These are phyloP conservation scores for Alcedo quadribrachys DNA, from an alignment of 2,797 vertebrate species.

Conservation along the genomic window DNA sequence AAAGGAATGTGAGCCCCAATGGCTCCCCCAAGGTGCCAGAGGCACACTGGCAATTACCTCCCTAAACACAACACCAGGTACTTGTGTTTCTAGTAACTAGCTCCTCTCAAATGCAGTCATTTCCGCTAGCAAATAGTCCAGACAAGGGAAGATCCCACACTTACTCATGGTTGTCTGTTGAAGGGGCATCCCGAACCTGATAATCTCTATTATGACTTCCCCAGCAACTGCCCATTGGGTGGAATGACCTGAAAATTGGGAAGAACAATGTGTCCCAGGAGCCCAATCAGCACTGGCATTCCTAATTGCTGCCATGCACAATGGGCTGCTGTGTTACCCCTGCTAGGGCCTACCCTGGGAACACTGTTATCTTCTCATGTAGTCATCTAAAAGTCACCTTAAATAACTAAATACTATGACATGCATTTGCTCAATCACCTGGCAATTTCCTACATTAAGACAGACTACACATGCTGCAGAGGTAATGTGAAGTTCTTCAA, in stretches of 20 bases:
- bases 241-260: constrained; percentile 61
- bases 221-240: constrained; percentile 40
- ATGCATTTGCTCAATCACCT: neutral
- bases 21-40: neutral
- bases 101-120: neutral
- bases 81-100: neutral
- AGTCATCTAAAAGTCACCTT: constrained; percentile 32
- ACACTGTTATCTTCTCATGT: constrained; percentile 6
- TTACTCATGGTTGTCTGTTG: neutral
- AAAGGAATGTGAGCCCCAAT: neutral
- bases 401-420: constrained; percentile 28
- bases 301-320: constrained; percentile 44
- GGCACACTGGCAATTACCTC: constrained; percentile 11
- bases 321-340: constrained; percentile 40
- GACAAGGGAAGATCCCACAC: neutral
- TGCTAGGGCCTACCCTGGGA: constrained; percentile 40
- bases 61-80: neutral
- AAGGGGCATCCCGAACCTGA: neutral
- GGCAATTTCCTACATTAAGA: neutral
- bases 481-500: neutral
- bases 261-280: constrained; percentile 37
- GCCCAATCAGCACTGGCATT: constrained; percentile 17
- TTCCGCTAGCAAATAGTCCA: neutral
- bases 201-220: constrained; percentile 45
- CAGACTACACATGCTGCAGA: neutral